Conservation (phyloP, 2,888 invertebrate genomes). For the Euzophera pinguis region DNA sequence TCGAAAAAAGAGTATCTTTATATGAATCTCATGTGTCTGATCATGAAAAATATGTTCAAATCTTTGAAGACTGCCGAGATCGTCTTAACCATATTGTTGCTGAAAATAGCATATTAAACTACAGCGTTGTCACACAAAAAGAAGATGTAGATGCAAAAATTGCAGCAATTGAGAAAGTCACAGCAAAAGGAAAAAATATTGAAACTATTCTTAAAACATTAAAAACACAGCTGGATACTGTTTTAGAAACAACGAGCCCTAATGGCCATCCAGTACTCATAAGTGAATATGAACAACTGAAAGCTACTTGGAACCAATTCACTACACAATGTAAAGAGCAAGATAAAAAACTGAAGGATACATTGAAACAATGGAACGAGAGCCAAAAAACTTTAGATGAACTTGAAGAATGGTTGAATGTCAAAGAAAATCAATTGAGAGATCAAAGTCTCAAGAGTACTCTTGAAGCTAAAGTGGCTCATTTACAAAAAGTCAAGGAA, state of each 20-base stretch:
- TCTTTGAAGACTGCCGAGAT: conserved; percentile 90
- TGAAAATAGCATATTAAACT: conserved; percentile 88
- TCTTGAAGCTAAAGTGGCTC: conserved; percentile 88
- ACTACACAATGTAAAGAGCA: conserved; percentile 85
- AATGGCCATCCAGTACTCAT: conserved; percentile 87
- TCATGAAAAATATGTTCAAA: conserved; percentile 90
- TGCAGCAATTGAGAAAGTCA: conserved; percentile 85
- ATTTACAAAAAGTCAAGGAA: conserved; percentile 87
- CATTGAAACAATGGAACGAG: conserved; percentile 89
- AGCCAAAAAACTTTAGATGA: conserved; percentile 88
- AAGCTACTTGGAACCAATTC: conserved; percentile 87
- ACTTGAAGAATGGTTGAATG: conserved; percentile 91
- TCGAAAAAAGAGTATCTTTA: conserved; percentile 82
- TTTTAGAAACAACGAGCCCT: conserved; percentile 87
- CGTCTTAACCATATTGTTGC: conserved; percentile 89
- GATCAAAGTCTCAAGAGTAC: conserved; percentile 94
- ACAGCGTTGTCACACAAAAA: conserved; percentile 88
- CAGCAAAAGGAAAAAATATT: conserved; percentile 86
- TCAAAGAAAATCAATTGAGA: conserved; percentile 90
- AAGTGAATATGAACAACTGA: conserved; percentile 86
- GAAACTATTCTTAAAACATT: conserved; percentile 85
- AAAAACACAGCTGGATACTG: conserved; percentile 84
- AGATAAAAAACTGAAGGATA: conserved; percentile 85
- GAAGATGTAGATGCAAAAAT: conserved; percentile 88
- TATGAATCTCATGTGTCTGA: conserved; percentile 87